These are phyloP conservation scores for Carduelis carduelis DNA, from an alignment of 2,797 vertebrate genomes.

Conservation along the genomic window DNA sequence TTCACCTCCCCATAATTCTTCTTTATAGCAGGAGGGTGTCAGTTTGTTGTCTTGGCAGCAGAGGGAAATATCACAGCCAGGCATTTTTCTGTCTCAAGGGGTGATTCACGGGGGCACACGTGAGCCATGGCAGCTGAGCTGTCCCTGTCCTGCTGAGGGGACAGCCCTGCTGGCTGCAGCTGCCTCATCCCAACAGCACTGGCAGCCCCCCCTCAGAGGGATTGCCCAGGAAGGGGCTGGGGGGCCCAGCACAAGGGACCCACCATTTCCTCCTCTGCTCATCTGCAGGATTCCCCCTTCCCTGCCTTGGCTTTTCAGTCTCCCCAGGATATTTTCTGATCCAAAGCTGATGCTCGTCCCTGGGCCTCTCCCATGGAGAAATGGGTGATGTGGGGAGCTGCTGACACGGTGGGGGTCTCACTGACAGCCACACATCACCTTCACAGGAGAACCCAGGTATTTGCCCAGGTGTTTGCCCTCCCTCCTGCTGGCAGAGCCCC, in stretches of 20 bases:
- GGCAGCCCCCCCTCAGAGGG: not conserved
- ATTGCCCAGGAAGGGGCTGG: not conserved
- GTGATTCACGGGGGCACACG: fast-evolving
- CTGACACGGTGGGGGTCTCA: not conserved
- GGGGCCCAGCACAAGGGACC: not conserved
- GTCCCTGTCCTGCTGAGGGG: not conserved
- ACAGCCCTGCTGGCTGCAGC: not conserved
- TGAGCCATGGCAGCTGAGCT: not conserved
- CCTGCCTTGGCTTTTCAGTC: not conserved
- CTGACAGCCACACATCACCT: not conserved
- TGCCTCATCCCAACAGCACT: fast-evolving
- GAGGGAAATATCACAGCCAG: not conserved
- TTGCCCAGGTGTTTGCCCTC: not conserved
- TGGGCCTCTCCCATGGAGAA: fast-evolving
- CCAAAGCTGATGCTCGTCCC: not conserved
- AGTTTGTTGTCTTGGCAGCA: not conserved
- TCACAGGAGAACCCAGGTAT: too few relatives aligned
- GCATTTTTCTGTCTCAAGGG: not conserved
- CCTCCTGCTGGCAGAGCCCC: not conserved
- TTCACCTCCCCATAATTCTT: not conserved
- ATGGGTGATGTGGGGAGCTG: not conserved
- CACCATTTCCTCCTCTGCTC: not conserved
- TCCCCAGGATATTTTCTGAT: not conserved
- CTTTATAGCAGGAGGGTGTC: not conserved
- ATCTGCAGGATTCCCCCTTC: not conserved